These are phyloP conservation scores for Cenopis cana DNA, from an alignment of 2,888 invertebrate genomes.

Conservation along the genomic window DNA sequence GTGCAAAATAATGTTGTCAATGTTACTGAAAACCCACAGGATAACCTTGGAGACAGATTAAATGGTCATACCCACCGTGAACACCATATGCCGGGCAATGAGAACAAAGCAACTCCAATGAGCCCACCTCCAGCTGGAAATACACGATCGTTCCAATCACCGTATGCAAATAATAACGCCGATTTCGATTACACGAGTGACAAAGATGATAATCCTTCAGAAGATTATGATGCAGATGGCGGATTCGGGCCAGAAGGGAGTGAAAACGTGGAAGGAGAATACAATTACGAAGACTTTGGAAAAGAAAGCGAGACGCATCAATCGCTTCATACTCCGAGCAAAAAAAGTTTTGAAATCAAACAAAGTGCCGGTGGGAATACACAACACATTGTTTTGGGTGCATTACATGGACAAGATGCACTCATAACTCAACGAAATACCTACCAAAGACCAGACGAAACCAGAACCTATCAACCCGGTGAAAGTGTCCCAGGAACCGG, in stretches of 20 bases:
- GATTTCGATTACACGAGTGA: constrained; percentile 74
- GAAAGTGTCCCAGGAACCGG: constrained; percentile 88
- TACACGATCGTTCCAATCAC: constrained; percentile 69
- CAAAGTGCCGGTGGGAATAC: constrained; percentile 83
- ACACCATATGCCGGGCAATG: constrained; percentile 63
- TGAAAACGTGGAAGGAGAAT: constrained; percentile 79
- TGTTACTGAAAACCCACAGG: constrained; percentile 55
- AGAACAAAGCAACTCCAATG: constrained; percentile 49
- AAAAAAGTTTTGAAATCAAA: constrained; percentile 72
- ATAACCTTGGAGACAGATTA: constrained; percentile 60
- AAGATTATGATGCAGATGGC: constrained; percentile 78
- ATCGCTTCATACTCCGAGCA: constrained; percentile 64
- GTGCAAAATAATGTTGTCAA: constrained; percentile 44
- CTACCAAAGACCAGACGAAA: constrained; percentile 78
- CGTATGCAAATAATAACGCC: constrained; percentile 58
- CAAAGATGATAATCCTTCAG: constrained; percentile 68
- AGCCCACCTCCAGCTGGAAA: constrained; percentile 61
- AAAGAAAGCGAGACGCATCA: constrained; percentile 68
- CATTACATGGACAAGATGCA: constrained; percentile 85
- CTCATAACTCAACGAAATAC: constrained; percentile 86
- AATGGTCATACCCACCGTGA: constrained; percentile 69
- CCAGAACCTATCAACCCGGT: constrained; percentile 87
- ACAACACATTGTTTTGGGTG: constrained; percentile 87
- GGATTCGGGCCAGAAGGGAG: constrained; percentile 67
- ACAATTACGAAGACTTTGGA: constrained; percentile 86